Base-by-base conservation (phyloP, 2,113 vertebrate species). In the Mirounga angustirostris region DNA sequence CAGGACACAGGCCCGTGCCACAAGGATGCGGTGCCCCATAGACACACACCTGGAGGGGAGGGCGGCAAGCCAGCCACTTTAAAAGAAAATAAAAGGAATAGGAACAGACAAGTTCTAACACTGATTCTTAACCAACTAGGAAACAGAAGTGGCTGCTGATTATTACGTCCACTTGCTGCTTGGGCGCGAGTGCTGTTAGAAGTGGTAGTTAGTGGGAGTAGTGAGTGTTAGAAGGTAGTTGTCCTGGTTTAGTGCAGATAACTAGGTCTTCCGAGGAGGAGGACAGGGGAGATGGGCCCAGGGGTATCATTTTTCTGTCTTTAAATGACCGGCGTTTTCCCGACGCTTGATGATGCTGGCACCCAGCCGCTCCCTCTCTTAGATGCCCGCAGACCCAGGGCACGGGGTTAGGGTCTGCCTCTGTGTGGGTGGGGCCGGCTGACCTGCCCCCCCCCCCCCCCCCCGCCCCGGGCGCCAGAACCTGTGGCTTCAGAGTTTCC, bases 151-250 rank as follows among this genome's bases (percentile, higher is more conserved):
- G 1, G 69, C 83, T 2, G 30, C 18, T 0, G 43, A 22, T 22
- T 22, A 1, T 33, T 4, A 12, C 2, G 15, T 65, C 52, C 26
- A 5, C 2, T 0, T 6, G 1, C 33, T 12, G 9, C 5, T 14
- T 2, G 22, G 33, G 56, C 13, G 58, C 2, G 63, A 18, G 50
- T 0, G 10, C 19, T 4, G 46, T 1, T 5, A 1, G 43, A 1
- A 13, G 46, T 0, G 14, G 5, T 14, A 0, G 5, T 7, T 4
- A 36, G 67, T 36, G 67, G 18, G 16, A 10, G 67, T 4, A 10
- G 67, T 8, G 16, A 21, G 65, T 1, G 16, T 4, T 2, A 2
- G 71, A 3, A 26, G 36, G 5, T 10, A 0, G 4, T 15, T 3
- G 40, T 22, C 0, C 36, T 9, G 1, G 43, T 26, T n/a, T 12